A percentile compares a stretch with the other conserved stretches of the same genome.
Conservation (phyloP, 2,113 vertebrate genomes). For the Sylvia atricapilla region DNA sequence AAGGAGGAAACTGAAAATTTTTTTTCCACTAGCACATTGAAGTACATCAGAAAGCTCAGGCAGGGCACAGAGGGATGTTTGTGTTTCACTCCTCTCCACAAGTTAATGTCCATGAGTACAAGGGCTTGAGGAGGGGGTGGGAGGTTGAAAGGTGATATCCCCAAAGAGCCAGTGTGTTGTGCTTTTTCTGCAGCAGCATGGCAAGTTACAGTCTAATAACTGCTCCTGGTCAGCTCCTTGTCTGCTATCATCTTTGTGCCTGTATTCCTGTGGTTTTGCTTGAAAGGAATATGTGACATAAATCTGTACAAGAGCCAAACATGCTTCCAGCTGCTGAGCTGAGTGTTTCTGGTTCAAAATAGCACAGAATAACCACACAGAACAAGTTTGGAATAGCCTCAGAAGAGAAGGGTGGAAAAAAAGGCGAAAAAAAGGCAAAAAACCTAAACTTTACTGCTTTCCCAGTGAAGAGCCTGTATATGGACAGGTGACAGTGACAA, state of each 20-base stretch:
- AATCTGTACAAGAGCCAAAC: not conserved
- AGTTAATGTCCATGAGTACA: not conserved
- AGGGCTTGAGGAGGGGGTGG: not conserved
- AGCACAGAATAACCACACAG: not conserved
- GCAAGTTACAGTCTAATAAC: not conserved
- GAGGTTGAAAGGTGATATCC: constrained; percentile 11
- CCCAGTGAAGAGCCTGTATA: not conserved
- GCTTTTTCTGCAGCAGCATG: not conserved
- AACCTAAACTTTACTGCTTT: not conserved
- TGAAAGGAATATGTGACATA: not conserved
- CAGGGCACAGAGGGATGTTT: not conserved
- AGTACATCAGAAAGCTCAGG: not conserved
- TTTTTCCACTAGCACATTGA: not conserved
- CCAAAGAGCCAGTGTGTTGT: not conserved
- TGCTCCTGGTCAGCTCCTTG: not conserved
- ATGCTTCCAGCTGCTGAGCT: not conserved
- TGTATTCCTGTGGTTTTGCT: constrained; percentile 21
- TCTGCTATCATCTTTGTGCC: not conserved
- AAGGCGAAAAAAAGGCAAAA: not conserved
- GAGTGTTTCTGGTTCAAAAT: not conserved
- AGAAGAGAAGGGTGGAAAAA: not conserved
- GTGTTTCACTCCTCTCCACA: not conserved
- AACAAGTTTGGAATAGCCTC: not conserved
- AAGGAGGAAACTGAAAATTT: not conserved
- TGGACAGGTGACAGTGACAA: not conserved